Percentiles rank a stretch among this genome's conserved stretches.
Conservation (phyloP, 2,797 vertebrate genomes). For the Pogoniulus pusillus region DNA sequence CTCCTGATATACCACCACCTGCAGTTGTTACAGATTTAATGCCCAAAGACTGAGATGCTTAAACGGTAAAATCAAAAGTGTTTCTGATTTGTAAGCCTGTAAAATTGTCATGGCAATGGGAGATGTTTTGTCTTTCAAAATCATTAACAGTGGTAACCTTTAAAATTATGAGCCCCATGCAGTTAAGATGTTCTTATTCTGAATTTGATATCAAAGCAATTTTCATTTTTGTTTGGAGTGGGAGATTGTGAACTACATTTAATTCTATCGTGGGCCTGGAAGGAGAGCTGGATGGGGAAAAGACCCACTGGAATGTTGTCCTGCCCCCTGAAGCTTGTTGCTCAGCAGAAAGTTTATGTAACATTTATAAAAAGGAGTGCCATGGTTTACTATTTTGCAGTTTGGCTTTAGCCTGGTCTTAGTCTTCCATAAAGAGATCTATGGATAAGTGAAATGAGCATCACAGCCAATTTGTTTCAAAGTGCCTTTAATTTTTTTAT, state of each 20-base stretch:
- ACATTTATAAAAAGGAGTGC: neutral
- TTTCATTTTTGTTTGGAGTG: neutral
- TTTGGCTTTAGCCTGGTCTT: neutral
- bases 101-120: neutral
- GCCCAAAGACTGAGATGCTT: neutral
- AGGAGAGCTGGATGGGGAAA: neutral
- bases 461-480: neutral
- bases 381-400: neutral
- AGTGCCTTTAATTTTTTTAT: slow-evolving; percentile 10
- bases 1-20: neutral
- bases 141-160: neutral
- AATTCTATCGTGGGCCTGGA: neutral
- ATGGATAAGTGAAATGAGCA: neutral
- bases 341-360: neutral
- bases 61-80: neutral
- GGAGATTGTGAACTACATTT: neutral
- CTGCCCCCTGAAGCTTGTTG: neutral
- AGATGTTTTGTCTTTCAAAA: neutral
- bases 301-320: neutral
- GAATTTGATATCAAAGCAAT: neutral
- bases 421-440: neutral
- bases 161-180: neutral
- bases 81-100: neutral
- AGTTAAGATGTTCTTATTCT: neutral
- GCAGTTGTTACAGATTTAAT: neutral